Conservation (phyloP, 2,888 invertebrate species). For the Caenorhabditis drosophilae region DNA sequence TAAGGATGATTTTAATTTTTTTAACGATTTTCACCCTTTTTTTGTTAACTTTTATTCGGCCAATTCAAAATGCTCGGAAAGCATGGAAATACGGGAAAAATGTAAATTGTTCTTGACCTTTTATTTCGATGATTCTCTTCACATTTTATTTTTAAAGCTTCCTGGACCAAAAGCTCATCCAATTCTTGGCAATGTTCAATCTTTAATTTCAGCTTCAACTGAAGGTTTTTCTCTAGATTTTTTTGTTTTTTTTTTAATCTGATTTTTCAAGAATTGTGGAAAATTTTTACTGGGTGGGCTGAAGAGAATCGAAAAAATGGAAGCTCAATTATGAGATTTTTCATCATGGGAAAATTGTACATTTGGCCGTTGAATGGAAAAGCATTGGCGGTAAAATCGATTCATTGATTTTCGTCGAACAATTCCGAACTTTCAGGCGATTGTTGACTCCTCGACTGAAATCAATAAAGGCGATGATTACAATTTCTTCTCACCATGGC, state of each 20-base stretch:
- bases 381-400: conserved; percentile 8
- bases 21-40: too few relatives aligned
- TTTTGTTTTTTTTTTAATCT: background rate
- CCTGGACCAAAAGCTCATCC: conserved; percentile 28
- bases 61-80: too few relatives aligned
- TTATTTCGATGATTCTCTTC: too few relatives aligned
- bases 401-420: background rate
- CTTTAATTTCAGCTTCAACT: conserved; percentile 10
- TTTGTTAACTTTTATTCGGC: too few relatives aligned
- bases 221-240: conserved; percentile 22
- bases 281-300: conserved; percentile 30
- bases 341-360: conserved; percentile 20
- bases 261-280: conserved; percentile 14
- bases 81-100: too few relatives aligned
- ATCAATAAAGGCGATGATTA: conserved; percentile 70
- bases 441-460: conserved; percentile 65
- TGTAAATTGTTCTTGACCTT: too few relatives aligned
- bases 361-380: conserved; percentile 35
- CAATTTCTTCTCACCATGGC: conserved; percentile 71
- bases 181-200: conserved; percentile 18
- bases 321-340: conserved; percentile 19
- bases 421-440: conserved; percentile 22
- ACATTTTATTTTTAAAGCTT: conserved; percentile 25
- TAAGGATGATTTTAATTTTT: too few relatives aligned
- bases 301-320: conserved; percentile 16